Base-by-base conservation (phyloP, 1,140 invertebrate genomes). In the Drosophila saltans region DNA sequence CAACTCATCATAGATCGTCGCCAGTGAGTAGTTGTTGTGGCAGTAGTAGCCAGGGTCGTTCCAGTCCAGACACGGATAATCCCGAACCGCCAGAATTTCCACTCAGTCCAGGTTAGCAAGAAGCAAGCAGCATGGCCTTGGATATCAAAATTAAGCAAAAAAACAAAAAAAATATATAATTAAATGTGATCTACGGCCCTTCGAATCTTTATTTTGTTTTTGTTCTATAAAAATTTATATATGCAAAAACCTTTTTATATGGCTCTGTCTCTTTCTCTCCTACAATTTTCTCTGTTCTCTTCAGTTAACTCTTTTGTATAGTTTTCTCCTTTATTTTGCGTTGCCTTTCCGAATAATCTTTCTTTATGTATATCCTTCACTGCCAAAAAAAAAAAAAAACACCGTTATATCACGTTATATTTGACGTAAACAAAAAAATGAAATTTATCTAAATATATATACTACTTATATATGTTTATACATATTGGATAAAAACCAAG, bases 11-110 rank as follows among this genome's bases (percentile, higher is more conserved):
- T 91, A 92, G 91, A 91, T 92, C 91, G 86, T 92, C 91, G 71
- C 91, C 91, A 89, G 91, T 92, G 89, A 92, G 91, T 91, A 92
- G 91, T 92, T 92, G 91, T 92, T 92, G 91, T 91, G 91, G 91
- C 84, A 92, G 91, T 92, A 92, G 91, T 92, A 92, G 91, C 90
- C 91, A 92, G 70, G 91, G 91, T 57, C 89, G 91, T 78, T 92
- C 91, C 85, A 92, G 91, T 92, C 91, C 91, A 72, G 91, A 92
- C 76, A 91, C 83, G 82, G 91, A 92, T 90, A 77, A 75, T 62
- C 79, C 78, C 43, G 91, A 92, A 83, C 91, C 83, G 64, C 91
- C 91, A 75, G 86, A 91, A 52, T 91, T 92, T 81, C 91, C 91
- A 70, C 80, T 92, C 66, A 92, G 91, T 91, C 91, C 91, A 92